Conservation (phyloP, 2,888 invertebrate genomes). For the Catocala nupta region DNA sequence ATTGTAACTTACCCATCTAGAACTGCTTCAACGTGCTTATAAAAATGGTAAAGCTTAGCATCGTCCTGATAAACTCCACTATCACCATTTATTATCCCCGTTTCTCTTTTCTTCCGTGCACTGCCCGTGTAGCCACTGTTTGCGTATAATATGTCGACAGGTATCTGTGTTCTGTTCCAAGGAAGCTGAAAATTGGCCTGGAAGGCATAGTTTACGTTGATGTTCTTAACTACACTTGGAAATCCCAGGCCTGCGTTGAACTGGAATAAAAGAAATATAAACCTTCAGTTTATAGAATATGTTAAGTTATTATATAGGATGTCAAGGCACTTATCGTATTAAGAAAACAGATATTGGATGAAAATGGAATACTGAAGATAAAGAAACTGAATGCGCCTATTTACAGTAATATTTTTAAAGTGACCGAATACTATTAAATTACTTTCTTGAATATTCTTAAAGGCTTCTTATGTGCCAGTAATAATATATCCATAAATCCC, state of each 20-base stretch:
- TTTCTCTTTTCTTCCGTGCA: constrained; percentile 67
- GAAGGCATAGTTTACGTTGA: constrained; percentile 79
- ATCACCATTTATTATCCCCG: constrained; percentile 22
- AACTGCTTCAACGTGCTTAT: constrained; percentile 73
- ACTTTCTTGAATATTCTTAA: too few relatives aligned
- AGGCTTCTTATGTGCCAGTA: too few relatives aligned
- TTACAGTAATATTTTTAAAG: too few relatives aligned
- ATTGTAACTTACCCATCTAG: constrained; percentile 65
- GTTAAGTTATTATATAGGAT: too few relatives aligned
- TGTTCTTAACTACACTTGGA: constrained; percentile 69
- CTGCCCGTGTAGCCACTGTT: constrained; percentile 69
- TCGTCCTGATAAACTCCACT: constrained; percentile 67
- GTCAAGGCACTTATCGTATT: too few relatives aligned
- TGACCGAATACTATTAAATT: too few relatives aligned
- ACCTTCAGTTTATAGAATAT: too few relatives aligned
- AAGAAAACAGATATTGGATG: too few relatives aligned
- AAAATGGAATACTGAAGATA: too few relatives aligned
- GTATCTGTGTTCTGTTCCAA: constrained; percentile 80
- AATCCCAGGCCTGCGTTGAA: constrained; percentile 77
- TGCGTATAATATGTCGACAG: constrained; percentile 71
- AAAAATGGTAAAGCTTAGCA: constrained; percentile 75
- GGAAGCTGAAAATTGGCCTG: constrained; percentile 83
- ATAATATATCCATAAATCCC: too few relatives aligned
- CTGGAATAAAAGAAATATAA: constrained; percentile 57
- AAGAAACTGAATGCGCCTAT: too few relatives aligned